phyloP scores from a whole-genome alignment of 2,797 vertebrate genomes.

The Huso huso region DNA sequence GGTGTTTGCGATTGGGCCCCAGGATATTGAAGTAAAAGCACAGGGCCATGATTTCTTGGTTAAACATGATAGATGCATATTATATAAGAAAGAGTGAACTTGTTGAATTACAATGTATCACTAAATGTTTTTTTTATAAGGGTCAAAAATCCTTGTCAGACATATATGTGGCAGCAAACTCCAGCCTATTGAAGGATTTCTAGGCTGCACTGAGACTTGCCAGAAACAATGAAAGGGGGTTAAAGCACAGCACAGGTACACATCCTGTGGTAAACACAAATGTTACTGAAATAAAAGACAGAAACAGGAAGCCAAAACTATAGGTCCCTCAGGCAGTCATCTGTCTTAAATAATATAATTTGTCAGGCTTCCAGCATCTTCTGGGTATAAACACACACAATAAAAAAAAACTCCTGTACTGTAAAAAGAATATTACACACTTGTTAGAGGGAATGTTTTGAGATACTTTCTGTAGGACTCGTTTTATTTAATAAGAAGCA shows the following conservation, averaged over 20 bases:
- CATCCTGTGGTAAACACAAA: slow-evolving; percentile 57
- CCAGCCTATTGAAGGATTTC: too few species aligned
- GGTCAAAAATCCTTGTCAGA: too few species aligned
- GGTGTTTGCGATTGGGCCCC: too few species aligned
- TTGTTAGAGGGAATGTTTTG: slow-evolving; percentile 49
- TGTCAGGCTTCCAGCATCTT: slow-evolving; percentile 63
- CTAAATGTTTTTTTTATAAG: too few species aligned
- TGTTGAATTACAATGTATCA: too few species aligned
- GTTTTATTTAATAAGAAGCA: slow-evolving; percentile 55
- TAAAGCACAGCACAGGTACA: slow-evolving; percentile 51
- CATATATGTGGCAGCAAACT: too few species aligned
- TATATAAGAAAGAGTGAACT: too few species aligned
- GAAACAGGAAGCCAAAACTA: slow-evolving; percentile 60
- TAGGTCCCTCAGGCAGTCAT: slow-evolving; percentile 63
- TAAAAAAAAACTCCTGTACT: slow-evolving; percentile 46
- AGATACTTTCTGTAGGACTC: slow-evolving; percentile 38
- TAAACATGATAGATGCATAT: too few species aligned
- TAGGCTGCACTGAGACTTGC: not conserved
- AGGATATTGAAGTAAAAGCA: too few species aligned
- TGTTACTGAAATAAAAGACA: slow-evolving; percentile 64
- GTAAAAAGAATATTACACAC: slow-evolving; percentile 45
- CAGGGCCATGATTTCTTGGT: too few species aligned
- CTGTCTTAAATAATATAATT: slow-evolving; percentile 66
- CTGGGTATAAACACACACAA: slow-evolving; percentile 49
- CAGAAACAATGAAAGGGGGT: slow-evolving; percentile 31